A percentile compares a stretch with the other conserved stretches of the same genome.
Conservation (phyloP, 1,140 invertebrate genomes). For the Drosophila asahinai region DNA sequence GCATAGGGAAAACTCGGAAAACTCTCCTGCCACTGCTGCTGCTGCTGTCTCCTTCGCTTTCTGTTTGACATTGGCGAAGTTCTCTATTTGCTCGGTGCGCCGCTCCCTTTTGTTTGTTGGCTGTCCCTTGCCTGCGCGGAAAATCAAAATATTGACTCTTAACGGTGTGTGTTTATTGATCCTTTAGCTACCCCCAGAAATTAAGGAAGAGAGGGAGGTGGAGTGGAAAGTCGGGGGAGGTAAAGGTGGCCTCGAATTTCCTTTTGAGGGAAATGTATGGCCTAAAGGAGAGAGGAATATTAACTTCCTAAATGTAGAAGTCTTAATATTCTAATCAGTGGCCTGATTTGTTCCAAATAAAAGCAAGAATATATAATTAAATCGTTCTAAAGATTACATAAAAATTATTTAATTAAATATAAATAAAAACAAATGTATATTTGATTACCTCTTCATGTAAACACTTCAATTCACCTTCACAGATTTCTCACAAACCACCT, state of each 20-base stretch:
- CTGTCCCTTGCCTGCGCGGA: conserved; percentile 31
- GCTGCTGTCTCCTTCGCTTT: conserved; percentile 23
- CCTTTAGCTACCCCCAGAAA: conserved; percentile 16
- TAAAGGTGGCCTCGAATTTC: neutral
- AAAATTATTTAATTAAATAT: neutral
- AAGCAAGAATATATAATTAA: no score
- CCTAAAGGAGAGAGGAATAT: no score
- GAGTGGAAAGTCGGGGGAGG: neutral
- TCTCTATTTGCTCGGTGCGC: conserved; percentile 71
- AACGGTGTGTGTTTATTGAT: conserved; percentile 71
- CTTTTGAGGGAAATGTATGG: neutral
- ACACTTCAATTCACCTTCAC: neutral
- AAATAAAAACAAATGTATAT: neutral
- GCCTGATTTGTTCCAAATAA: neutral
- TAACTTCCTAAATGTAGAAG: no score
- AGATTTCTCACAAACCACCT: conserved; percentile 2
- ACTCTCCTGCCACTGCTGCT: conserved; percentile 1
- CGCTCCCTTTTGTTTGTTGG: conserved; percentile 58
- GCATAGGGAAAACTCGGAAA: conserved; percentile 35
- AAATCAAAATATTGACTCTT: conserved; percentile 81
- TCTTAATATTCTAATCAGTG: neutral
- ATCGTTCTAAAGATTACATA: neutral
- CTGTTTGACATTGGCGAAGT: conserved; percentile 55
- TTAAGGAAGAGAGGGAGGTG: neutral
- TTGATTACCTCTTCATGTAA: neutral